These are phyloP conservation scores for Tipula helvola DNA, from an alignment of 2,888 invertebrate genomes.

Conservation along the genomic window DNA sequence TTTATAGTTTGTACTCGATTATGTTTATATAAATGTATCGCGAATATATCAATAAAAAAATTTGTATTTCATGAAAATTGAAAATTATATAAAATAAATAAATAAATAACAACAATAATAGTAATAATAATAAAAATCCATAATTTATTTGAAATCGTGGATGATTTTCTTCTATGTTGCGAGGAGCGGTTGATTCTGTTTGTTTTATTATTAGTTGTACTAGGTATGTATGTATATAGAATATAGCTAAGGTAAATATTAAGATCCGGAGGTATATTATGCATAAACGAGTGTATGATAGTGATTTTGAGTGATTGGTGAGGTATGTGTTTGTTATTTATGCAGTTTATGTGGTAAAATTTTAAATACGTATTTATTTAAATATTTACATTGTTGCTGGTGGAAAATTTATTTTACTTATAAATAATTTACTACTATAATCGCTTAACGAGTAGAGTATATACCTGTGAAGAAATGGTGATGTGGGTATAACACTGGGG, in stretches of 20 bases:
- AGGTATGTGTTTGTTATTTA: not conserved
- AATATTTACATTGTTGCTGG: not conserved
- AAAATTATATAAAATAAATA: not conserved
- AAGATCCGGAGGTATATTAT: not conserved
- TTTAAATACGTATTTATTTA: not conserved
- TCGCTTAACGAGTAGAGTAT: no score
- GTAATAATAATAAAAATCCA: not conserved
- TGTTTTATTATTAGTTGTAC: not conserved
- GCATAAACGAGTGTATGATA: not conserved
- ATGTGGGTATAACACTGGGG: no score
- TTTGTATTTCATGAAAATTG: not conserved
- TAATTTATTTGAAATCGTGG: constrained; percentile 4
- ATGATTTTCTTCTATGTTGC: not conserved
- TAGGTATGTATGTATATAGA: not conserved
- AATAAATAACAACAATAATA: not conserved
- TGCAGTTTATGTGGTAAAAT: not conserved
- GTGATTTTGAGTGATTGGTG: not conserved
- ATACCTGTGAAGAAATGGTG: no score
- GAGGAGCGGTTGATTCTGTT: not conserved
- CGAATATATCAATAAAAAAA: not conserved
- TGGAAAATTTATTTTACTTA: no score
- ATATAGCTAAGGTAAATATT: not conserved
- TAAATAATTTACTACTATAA: no score
- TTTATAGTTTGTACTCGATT: not conserved
- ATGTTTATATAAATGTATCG: not conserved